Evolutionary conservation across 2,888 invertebrate species (phyloP), one percentile per base, ranked within the genome.

Genomic region (Temnothorax rugatulus): DNA sequence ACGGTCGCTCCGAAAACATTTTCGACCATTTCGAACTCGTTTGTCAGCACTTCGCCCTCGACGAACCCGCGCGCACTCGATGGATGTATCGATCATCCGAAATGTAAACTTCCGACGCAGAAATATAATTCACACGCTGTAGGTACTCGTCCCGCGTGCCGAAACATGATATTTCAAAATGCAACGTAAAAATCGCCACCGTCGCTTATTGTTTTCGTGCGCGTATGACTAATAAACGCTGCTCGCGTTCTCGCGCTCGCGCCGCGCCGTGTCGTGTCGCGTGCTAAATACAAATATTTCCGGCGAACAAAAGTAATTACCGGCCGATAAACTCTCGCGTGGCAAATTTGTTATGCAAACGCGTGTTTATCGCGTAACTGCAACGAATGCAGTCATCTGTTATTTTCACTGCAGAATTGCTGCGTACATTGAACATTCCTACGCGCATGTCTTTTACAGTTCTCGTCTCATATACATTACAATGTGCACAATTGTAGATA

Each of bases 111-210:
- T 83, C 87, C 75, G 85, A 63, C 75, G 79, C 79, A 69, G 76
- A 88, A 87, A 86, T 86, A 87, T 87, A 86, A 87, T 87, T 88
- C 86, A 84, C 86, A 64, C 76, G 83, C 73, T 82, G 82, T 54
- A 71, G 77, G 64, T 63, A 63, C 63, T 69, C 79, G 71, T 71
- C 83, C 75, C 82, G 29, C 81, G 59, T 69, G 79, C 73, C 63
- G 64, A 83, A 88, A 81, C 84, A 57, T 73, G 74, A 61, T 84
- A 81, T 71, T 82, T 66, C 34, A 64, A 61, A 83, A 64, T 68
- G 47, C 69, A 81, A 71, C 71, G 71, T 59, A 81, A 81, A 81
- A 81, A 81, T 71, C 47, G 71, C 69, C 69, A 34, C n/a, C 29
- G 47, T 64, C 79, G 71, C 79, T 71, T 81, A 81, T 81, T 71